Evolutionary conservation across 64 coral and sea anemone genomes (phyloP).

Genomic region (Acropora tenuis): DNA sequence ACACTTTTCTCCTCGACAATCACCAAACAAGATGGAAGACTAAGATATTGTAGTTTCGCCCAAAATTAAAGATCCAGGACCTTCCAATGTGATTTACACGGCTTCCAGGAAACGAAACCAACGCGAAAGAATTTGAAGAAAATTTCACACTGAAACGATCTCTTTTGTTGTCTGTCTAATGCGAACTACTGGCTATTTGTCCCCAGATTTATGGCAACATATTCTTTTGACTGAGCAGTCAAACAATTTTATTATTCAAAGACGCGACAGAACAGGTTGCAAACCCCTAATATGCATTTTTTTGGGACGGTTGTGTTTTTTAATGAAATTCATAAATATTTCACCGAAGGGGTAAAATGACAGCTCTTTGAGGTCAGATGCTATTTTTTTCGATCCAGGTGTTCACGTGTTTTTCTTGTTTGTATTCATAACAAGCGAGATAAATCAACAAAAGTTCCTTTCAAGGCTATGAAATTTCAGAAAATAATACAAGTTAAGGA

Average conservation of each 20-base stretch:
- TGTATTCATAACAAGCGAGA: background rate
- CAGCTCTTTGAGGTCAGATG: background rate
- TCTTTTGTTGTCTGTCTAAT: background rate
- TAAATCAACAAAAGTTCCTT: background rate
- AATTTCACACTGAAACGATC: too few relatives aligned
- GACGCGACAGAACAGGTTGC: slow-evolving; percentile 28
- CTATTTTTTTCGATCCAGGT: background rate
- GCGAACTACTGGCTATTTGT: background rate
- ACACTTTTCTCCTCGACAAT: too few relatives aligned
- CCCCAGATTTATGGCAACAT: background rate
- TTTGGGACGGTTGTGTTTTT: background rate
- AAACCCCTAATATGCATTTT: background rate
- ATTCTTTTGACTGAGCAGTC: background rate
- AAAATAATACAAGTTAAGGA: background rate
- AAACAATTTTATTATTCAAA: background rate
- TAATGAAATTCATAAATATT: background rate
- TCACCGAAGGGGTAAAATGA: background rate
- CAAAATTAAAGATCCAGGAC: too few relatives aligned
- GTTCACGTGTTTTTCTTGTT: background rate
- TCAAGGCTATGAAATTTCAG: background rate
- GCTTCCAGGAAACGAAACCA: slow-evolving; percentile 15
- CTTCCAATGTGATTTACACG: background rate
- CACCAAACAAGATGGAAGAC: too few relatives aligned
- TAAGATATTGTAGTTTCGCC: too few relatives aligned
- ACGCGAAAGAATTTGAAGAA: slow-evolving; percentile 13